Evolutionary conservation across 2,113 vertebrate species (phyloP), one percentile per base, ranked within the genome.

Genomic region (Zosterops lateralis): DNA sequence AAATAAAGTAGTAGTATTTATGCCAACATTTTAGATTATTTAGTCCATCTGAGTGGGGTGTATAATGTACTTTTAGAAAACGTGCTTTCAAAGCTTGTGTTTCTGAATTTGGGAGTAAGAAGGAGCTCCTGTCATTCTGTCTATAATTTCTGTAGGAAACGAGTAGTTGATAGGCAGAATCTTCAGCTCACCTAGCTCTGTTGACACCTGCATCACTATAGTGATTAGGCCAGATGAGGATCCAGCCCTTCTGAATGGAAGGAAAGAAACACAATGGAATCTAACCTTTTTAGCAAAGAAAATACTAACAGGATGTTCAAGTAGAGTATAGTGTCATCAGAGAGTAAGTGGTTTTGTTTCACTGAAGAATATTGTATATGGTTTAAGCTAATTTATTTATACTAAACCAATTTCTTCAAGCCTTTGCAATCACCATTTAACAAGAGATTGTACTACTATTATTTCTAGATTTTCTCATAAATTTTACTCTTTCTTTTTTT

Each of bases 181-280:
- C 18, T 28, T 34, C 45, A 81, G 56, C 25, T 93, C 25, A 36
- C 20, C 28, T 42, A 32, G 26, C 15, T 81, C 42, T 51, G 6
- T 22, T 75, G 57, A 47, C 4, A 42, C 17, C 26, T 71, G 4
- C 14, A 64, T 29, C 0, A 1, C 7, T 67, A 5, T 1, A 54
- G 44, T 16, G 62, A 72, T 45, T 54, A 72, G 2, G 9, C 8
- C 13, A 40, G 17, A 6, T 67, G 71, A 64, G 32, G 21, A 36
- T 67, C 22, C 53, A 65, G 34, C 17, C 11, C 9, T 80, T 75
- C 19, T 56, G 60, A 72, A 29, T 32, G 17, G 38, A 67, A 87
- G 18, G 36, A 72, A 65, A 48, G 26, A 50, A 65, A 50, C 3
- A 54, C 13, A 62, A 4, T 5, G 77, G 15, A 9, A 36, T 64